Evolutionary conservation across 2,797 vertebrate species (phyloP).

Genomic region (Selene dorsalis): DNA sequence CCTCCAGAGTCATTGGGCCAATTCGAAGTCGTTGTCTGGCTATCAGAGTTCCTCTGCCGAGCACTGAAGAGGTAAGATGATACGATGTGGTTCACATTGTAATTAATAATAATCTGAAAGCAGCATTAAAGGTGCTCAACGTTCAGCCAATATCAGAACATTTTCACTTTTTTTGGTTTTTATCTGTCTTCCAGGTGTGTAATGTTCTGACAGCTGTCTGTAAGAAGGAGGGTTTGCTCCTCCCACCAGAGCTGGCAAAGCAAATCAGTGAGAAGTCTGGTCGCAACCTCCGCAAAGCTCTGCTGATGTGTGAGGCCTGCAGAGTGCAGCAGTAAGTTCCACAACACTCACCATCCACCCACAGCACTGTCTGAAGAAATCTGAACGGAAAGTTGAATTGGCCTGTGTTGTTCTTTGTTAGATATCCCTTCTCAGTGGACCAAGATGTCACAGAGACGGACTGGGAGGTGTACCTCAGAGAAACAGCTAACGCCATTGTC

Average conservation of each 20-base stretch:
- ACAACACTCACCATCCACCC: no score
- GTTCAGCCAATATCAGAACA: background rate
- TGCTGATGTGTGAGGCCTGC: slow-evolving; percentile 98
- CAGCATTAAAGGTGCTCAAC: no score
- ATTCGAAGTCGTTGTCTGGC: slow-evolving; percentile 96
- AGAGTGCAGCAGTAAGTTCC: slow-evolving; percentile 95
- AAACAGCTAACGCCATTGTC: slow-evolving; percentile 94
- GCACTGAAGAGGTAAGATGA: slow-evolving; percentile 89
- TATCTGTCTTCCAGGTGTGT: slow-evolving; percentile 86
- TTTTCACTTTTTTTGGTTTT: background rate
- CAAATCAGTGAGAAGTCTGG: slow-evolving; percentile 92
- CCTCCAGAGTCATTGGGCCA: slow-evolving; percentile 95
- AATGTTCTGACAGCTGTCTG: slow-evolving; percentile 90
- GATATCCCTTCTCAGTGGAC: slow-evolving; percentile 94
- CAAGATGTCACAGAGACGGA: slow-evolving; percentile 95
- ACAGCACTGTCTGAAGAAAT: no score
- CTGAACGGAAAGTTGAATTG: background rate
- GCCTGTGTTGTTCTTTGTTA: slow-evolving; percentile 55
- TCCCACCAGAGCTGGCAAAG: slow-evolving; percentile 91
- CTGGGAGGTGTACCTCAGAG: slow-evolving; percentile 96
- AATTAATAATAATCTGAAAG: background rate
- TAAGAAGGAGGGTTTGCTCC: slow-evolving; percentile 93
- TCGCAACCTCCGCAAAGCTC: slow-evolving; percentile 94
- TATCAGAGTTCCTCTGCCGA: slow-evolving; percentile 92
- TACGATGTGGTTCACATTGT: background rate